Percentiles rank a stretch among this genome's conserved stretches.
Conservation (phyloP, 2,113 vertebrate genomes). For the Cnemophilus loriae region DNA sequence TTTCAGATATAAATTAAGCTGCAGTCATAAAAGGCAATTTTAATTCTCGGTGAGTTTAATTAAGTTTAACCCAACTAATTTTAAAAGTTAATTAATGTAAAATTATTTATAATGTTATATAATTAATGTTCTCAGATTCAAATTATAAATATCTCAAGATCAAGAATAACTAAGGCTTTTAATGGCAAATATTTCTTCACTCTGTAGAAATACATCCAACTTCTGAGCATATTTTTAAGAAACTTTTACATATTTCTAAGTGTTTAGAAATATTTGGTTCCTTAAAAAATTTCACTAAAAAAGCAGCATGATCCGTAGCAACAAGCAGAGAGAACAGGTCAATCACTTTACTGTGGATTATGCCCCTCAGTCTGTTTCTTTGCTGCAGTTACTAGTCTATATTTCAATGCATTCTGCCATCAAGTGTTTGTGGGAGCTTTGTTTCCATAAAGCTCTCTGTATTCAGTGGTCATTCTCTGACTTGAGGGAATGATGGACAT, state of each 20-base stretch:
- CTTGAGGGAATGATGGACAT: neutral
- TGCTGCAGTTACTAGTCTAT: neutral
- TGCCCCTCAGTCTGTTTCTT: neutral
- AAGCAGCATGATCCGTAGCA: neutral
- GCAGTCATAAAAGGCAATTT: neutral
- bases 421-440: neutral
- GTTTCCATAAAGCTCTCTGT: neutral
- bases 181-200: neutral
- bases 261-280: neutral
- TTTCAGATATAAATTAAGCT: neutral
- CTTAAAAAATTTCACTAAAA: neutral
- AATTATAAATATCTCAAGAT: neutral
- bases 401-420: neutral
- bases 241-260: neutral
- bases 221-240: neutral
- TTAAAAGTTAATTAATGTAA: neutral
- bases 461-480: neutral
- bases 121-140: neutral
- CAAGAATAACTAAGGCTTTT: neutral
- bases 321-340: neutral
- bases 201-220: neutral
- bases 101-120: neutral
- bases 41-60: slow-evolving; percentile 32
- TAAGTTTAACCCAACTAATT: slow-evolving; percentile 13
- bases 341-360: neutral